Evolutionary conservation across 2,113 vertebrate species (phyloP), one percentile per base, ranked within the genome.

Genomic region (Panthera leo): DNA sequence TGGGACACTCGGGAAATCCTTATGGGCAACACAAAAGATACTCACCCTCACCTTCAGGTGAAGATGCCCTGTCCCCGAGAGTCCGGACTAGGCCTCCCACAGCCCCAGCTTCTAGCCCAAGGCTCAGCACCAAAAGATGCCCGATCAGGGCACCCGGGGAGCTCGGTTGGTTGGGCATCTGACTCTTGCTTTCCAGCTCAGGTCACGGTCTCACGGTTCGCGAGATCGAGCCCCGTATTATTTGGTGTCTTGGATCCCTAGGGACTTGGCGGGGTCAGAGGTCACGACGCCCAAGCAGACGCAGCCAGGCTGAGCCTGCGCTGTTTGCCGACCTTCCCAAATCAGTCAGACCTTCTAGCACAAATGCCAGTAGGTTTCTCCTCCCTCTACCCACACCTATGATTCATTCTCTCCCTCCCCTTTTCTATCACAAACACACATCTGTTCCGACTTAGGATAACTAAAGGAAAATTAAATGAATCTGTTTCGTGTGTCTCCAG

Each of bases 401-500:
- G 97, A 97, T 76, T 97, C 97, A 97, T 91, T 73, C 82, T 67
- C n/a, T 16, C 48, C 70, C 95, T 80, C 70, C 97, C 61, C 27
- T 61, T 48, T 70, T 65, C 94, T 95, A 94, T 95, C 97, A 83
- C 96, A 94, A 94, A 93, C 82, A 94, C 93, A 98, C 97, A 98
- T 98, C 97, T 98, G 95, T 97, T 98, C 95, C 3, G 39, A 96
- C 92, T 96, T 92, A 95, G 95, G 94, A 98, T 95, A 98, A 98
- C 97, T 94, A 97, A 98, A 94, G 95, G 94, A 97, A 98, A 98
- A 98, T 97, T 97, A 98, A 96, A 97, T 94, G 94, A 94, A 97
- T 97, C 96, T 96, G 85, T 97, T 96, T 82, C 34, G 34, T 83
- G 92, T 92, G 96, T 97, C 94, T 78, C 78, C 85, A 93, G 87